phyloP scores from a whole-genome alignment of 2,888 invertebrate genomes.

The Pyrocoelia pectoralis region DNA sequence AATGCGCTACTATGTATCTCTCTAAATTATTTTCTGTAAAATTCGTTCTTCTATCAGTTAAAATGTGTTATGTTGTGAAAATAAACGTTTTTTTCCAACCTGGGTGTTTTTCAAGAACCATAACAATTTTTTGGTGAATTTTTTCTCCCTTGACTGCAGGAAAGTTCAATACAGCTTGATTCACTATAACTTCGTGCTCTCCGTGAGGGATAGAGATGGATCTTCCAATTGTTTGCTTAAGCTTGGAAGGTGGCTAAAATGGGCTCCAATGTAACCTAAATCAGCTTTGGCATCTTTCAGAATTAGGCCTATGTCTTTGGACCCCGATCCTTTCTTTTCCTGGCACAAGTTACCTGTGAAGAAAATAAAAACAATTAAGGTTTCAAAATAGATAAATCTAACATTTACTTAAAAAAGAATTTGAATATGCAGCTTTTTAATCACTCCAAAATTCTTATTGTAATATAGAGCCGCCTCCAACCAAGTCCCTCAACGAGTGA shows the following conservation, averaged over 20 bases:
- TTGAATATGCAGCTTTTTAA: slow-evolving; percentile 12
- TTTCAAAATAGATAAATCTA: slow-evolving; percentile 12
- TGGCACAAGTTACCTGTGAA: slow-evolving; percentile 12
- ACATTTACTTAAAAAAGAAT: slow-evolving; percentile 15
- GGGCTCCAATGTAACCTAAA: slow-evolving; percentile 11
- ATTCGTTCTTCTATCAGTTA: slow-evolving; percentile 2
- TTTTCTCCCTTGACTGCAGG: background rate
- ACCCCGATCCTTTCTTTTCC: slow-evolving; percentile 15
- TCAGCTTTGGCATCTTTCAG: slow-evolving; percentile 16
- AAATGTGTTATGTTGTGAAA: background rate
- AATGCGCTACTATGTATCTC: slow-evolving; percentile 4
- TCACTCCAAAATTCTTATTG: slow-evolving; percentile 9
- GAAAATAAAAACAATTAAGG: slow-evolving; percentile 12
- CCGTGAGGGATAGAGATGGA: background rate
- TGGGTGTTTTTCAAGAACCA: background rate
- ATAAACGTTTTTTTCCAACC: background rate
- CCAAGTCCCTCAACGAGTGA: slow-evolving; percentile 8
- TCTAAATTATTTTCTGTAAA: slow-evolving; percentile 5
- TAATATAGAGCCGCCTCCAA: slow-evolving; percentile 7
- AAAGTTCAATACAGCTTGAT: slow-evolving; percentile 3
- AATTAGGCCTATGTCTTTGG: slow-evolving; percentile 16
- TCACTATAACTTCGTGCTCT: slow-evolving; percentile 3
- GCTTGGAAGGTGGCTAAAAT: slow-evolving; percentile 2
- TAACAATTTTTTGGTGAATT: slow-evolving; percentile 4
- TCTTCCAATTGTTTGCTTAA: slow-evolving; percentile 4